Evolutionary conservation across 35 echinoderm and acorn worm genomes (phyloP).

Genomic region (Apostichopus japonicus): DNA sequence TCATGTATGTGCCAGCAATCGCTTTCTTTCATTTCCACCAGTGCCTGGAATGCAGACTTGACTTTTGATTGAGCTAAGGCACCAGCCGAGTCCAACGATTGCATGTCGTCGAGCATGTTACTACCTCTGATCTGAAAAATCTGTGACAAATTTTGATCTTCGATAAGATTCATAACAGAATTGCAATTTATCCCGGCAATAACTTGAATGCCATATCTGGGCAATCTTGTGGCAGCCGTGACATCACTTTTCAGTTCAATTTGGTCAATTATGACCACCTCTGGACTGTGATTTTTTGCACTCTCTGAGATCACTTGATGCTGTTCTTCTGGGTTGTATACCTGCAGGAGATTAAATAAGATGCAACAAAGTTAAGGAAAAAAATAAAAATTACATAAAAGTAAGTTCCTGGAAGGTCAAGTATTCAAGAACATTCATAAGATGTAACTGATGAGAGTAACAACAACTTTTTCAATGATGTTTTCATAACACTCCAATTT

Average conservation of each 20-base stretch:
- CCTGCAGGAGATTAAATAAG: neutral
- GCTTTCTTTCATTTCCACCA: slow-evolving; percentile 60
- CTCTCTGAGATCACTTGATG: slow-evolving; percentile 68
- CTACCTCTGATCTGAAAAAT: slow-evolving; percentile 30
- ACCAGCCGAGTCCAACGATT: neutral
- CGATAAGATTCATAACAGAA: slow-evolving; percentile 40
- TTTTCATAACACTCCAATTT: too few species aligned
- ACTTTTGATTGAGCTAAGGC: slow-evolving; percentile 2
- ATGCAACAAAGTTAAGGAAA: neutral
- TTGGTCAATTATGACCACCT: slow-evolving; percentile 73
- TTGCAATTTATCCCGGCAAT: slow-evolving; percentile 32
- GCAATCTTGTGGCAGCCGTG: neutral
- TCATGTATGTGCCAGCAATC: slow-evolving; percentile 69
- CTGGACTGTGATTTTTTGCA: slow-evolving; percentile 71
- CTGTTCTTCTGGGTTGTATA: slow-evolving; percentile 43
- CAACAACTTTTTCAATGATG: neutral
- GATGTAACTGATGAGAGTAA: neutral
- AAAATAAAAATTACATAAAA: neutral
- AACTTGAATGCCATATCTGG: slow-evolving; percentile 60
- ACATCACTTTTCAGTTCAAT: slow-evolving; percentile 57
- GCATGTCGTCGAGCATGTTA: neutral
- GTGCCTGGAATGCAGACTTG: slow-evolving; percentile 51
- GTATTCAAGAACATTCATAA: neutral
- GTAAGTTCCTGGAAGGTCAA: too few species aligned
- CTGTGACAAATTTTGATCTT: slow-evolving; percentile 38